These are phyloP conservation scores for Nyctibius bracteatus DNA, from an alignment of 2,113 vertebrate species.

Conservation along the genomic window DNA sequence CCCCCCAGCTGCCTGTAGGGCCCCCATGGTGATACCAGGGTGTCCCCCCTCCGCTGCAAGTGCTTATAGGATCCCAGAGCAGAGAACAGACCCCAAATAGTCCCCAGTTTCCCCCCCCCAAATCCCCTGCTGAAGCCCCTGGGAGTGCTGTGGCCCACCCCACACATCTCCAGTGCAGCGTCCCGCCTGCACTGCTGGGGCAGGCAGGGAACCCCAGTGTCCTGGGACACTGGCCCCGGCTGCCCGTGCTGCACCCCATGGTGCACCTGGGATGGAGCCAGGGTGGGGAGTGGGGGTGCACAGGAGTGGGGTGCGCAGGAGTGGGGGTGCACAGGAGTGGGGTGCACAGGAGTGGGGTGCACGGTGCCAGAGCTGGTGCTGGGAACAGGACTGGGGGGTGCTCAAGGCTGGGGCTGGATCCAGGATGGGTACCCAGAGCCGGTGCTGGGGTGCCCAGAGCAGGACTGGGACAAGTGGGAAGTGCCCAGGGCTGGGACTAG, in stretches of 20 bases:
- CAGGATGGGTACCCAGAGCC: neutral
- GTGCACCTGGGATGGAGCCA: neutral
- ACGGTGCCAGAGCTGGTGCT: neutral
- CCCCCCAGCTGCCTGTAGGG: neutral
- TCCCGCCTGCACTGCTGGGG: neutral
- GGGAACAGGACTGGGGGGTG: neutral
- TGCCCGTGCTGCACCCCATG: neutral
- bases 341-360: neutral
- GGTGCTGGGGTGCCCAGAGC: neutral
- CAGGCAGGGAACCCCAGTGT: neutral
- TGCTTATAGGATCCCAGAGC: neutral
- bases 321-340: neutral
- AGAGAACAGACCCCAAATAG: neutral
- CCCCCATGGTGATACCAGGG: rapidly evolving
- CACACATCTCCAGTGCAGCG: neutral
- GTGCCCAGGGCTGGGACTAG: neutral
- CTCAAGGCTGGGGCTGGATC: neutral
- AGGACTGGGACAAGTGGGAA: neutral
- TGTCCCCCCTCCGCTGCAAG: neutral
- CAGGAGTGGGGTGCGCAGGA: neutral
- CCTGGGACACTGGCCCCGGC: neutral
- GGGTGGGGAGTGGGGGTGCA: too few species aligned
- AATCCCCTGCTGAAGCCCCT: rapidly evolving
- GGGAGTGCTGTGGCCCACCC: neutral
- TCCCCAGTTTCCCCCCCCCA: rapidly evolving